Evolutionary conservation across 2,797 vertebrate species (phyloP).

Genomic region (Phalanger gymnotis): DNA sequence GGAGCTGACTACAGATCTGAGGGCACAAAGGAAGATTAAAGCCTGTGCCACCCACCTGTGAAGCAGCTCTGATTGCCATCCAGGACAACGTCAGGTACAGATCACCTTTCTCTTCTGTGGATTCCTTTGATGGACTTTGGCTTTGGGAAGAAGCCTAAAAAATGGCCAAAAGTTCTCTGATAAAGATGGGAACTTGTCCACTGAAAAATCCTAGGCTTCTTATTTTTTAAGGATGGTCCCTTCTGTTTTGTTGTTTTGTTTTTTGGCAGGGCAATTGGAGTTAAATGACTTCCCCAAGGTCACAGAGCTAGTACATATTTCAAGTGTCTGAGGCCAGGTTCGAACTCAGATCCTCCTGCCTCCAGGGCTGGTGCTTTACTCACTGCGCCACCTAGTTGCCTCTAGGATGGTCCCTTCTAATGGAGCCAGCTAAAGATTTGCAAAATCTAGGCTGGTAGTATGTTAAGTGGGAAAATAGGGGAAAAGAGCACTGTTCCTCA

Average conservation of each 20-base stretch:
- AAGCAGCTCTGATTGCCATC: constrained; percentile 88
- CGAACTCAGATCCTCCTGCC: no score
- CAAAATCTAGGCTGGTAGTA: not conserved
- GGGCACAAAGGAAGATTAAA: constrained; percentile 1
- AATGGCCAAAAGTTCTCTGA: constrained; percentile 40
- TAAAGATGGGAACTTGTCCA: constrained; percentile 17
- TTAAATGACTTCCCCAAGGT: no score
- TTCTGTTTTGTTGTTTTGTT: no score
- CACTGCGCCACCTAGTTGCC: no score
- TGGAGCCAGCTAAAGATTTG: constrained; percentile 3
- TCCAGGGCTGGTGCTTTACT: no score
- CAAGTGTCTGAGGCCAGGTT: no score
- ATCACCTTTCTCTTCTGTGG: constrained; percentile 63
- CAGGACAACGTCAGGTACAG: constrained; percentile 84
- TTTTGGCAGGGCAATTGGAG: no score
- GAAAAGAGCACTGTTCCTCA: constrained; percentile 37
- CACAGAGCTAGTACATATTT: no score
- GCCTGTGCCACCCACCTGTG: constrained; percentile 84
- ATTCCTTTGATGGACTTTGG: constrained; percentile 49
- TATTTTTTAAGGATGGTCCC: constrained; percentile 34
- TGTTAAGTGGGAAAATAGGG: not conserved
- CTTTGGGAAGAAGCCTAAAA: constrained; percentile 73
- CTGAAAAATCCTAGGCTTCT: constrained; percentile 16
- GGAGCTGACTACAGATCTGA: not conserved
- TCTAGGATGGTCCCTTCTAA: constrained; percentile 43